Conservation (phyloP, 2,888 invertebrate species). For the Ennomos erosarius region DNA sequence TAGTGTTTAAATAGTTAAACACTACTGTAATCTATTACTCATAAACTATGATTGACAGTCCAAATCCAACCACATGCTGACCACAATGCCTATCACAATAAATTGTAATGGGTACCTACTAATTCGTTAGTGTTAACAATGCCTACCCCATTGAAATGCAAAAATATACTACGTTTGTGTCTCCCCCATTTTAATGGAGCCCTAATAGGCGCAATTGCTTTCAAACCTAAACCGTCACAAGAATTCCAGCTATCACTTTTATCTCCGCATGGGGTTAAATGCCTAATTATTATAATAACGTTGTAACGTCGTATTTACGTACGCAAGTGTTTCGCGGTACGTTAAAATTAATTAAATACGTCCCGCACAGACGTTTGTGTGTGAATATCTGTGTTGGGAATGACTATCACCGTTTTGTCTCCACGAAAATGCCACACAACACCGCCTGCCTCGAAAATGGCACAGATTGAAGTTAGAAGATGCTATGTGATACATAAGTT, state of each 20-base stretch:
- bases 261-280: conserved; percentile 25
- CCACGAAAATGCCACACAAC: conserved; percentile 27
- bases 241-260: conserved; percentile 24
- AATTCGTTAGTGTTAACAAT: no score
- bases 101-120: no score
- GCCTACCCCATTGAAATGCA: no score
- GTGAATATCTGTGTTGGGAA: conserved; percentile 54
- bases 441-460: conserved; percentile 12
- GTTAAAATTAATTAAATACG: conserved; percentile 72
- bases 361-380: conserved; percentile 60
- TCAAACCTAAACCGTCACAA: not conserved
- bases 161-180: no score
- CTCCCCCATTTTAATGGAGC: no score
- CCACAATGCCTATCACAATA: no score
- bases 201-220: not conserved
- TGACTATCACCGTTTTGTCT: conserved; percentile 64
- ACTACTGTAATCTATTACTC: no score
- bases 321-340: conserved; percentile 49
- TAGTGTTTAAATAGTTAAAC: no score
- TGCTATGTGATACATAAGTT: not conserved
- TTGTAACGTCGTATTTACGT: conserved; percentile 40
- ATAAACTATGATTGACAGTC: no score
- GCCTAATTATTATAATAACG: conserved; percentile 44
- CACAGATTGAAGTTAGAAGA: conserved; percentile 3
- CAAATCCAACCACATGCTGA: no score